Percentiles rank a stretch among this genome's conserved stretches.
Evolutionary conservation across 2,797 vertebrate genomes (phyloP).

Genomic region (Clamator glandarius): DNA sequence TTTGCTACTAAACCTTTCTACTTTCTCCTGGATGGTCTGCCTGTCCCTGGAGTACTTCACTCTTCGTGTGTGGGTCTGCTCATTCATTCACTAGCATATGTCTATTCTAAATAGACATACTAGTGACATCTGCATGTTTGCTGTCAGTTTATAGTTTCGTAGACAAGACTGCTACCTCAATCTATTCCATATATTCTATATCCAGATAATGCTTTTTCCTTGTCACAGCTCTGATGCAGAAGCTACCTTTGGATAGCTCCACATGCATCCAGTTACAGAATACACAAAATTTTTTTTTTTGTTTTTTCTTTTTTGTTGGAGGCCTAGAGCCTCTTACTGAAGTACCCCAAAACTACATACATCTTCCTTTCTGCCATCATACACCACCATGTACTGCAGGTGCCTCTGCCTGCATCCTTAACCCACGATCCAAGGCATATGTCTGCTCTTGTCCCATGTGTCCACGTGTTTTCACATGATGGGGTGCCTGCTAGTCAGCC

Average conservation of each 20-base stretch:
- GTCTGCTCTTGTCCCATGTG: neutral
- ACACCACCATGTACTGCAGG: neutral
- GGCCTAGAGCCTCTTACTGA: neutral
- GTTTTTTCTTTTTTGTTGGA: neutral
- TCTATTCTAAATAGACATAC: neutral
- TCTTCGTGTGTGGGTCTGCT: fast-evolving
- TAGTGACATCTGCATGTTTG: fast-evolving
- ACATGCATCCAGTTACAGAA: neutral
- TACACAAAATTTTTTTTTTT: neutral
- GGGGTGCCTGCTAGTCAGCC: neutral
- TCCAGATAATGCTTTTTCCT: neutral
- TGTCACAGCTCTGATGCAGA: neutral
- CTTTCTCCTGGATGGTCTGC: neutral
- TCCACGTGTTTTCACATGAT: neutral
- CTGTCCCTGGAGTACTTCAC: neutral
- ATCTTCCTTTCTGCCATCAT: neutral
- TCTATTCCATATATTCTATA: neutral
- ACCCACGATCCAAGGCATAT: neutral
- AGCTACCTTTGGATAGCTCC: neutral
- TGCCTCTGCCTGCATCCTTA: neutral
- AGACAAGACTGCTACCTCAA: neutral
- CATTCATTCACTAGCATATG: fast-evolving
- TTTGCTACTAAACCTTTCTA: neutral
- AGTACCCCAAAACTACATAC: fast-evolving
- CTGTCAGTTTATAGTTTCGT: neutral